Base-by-base conservation (phyloP, 2,797 vertebrate species). In the Anabacerthia variegaticeps region DNA sequence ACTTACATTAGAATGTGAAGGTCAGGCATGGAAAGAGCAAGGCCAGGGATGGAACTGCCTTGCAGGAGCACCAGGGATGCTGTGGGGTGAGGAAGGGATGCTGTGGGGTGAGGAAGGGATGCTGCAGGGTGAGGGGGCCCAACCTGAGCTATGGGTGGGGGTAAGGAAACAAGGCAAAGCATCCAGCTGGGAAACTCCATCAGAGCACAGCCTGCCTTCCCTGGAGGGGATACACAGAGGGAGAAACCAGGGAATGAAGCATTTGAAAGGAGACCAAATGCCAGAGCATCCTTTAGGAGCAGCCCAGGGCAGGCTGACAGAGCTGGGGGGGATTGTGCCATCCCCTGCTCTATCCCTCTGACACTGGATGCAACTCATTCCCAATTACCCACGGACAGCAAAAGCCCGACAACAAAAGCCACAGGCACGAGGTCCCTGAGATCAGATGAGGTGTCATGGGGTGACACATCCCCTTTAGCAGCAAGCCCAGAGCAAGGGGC, bases 401-500 rank as follows among this genome's bases (percentile, higher is more conserved):
- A 55, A 84, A 32, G 46, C 49, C 51, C 2, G 0, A 30, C 19
- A 23, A 13, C 37, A 66, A 62, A 58, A 76, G 51, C 39, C 16
- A 2, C n/a, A 3, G 27, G 49, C 43, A 20, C 1, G 0, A 59
- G 51, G 34, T 10, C 14, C 20, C 61, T 5, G n/a, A 12, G 17
- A 30, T 21, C 48, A 59, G 34, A 9, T 0, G 4, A 73, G 39
- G 59, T 7, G 3, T 5, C 3, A 6, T 0, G 2, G 1, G 37
- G 37, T 6, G 43, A 20, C 7, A 7, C 0, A 0, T 44, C 34
- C 59, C 52, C 36, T 7, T 3, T 10, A 1, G 2, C 7, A 10
- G 48, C 41, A 2, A 49, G 62, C 9, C n/a, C 10, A 0, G 36
- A 36, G 74, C 27, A 3, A 75, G 36, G n/a, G 73, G 39, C 12